phyloP scores from a whole-genome alignment of 1,140 invertebrate species.

The Drosophila cardini region DNA sequence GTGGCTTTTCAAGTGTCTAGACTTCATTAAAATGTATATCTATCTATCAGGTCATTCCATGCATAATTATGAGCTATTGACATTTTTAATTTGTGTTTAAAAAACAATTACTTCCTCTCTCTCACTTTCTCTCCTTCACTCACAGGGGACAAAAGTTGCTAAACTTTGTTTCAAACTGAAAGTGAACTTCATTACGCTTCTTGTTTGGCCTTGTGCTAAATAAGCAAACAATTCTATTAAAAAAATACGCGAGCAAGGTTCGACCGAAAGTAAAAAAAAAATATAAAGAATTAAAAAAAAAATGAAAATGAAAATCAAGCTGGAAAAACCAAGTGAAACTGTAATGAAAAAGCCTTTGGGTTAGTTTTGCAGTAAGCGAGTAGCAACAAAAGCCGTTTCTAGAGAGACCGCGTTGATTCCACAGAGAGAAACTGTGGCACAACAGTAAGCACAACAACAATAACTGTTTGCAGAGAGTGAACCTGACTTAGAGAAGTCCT shows the following conservation, averaged over 20 bases:
- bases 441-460: slow-evolving; percentile 22
- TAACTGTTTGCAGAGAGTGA: not conserved
- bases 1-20: slow-evolving; percentile 59
- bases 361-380: slow-evolving; percentile 66
- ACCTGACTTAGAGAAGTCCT: too few relatives aligned
- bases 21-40: slow-evolving; percentile 70
- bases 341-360: slow-evolving; percentile 81
- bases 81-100: slow-evolving; percentile 69
- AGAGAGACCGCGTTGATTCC: slow-evolving; percentile 28
- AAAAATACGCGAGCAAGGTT: slow-evolving; percentile 30
- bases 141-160: slow-evolving; percentile 1
- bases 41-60: slow-evolving; percentile 18
- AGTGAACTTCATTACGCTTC: slow-evolving; percentile 34
- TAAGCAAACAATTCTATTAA: slow-evolving; percentile 72
- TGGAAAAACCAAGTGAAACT: slow-evolving; percentile 47
- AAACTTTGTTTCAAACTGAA: slow-evolving; percentile 13
- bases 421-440: slow-evolving; percentile 1
- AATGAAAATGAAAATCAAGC: slow-evolving; percentile 3
- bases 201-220: slow-evolving; percentile 68
- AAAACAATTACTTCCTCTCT: slow-evolving; percentile 64
- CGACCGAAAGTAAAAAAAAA: slow-evolving; percentile 1
- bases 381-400: slow-evolving; percentile 57
- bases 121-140: not conserved
- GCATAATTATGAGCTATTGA: slow-evolving; percentile 68
- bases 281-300: not conserved